Evolutionary conservation across 2,113 vertebrate species (phyloP).

Genomic region (Salvator merianae): DNA sequence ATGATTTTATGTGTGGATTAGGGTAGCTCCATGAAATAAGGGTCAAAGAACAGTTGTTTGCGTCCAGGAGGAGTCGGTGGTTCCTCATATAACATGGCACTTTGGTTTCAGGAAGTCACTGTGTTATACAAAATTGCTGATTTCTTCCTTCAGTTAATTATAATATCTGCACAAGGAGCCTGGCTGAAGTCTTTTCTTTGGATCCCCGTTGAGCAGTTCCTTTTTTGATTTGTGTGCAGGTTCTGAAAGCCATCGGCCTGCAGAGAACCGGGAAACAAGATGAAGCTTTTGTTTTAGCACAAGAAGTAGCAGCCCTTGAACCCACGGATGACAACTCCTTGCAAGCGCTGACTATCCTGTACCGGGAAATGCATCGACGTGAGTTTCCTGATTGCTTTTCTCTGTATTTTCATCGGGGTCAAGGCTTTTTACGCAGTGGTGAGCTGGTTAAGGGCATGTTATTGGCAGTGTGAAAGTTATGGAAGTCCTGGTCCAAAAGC

Average conservation of each 20-base stretch:
- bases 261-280: constrained; percentile 97
- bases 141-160: no score
- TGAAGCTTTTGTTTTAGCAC: constrained; percentile 91
- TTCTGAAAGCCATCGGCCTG: constrained; percentile 96
- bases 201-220: not conserved
- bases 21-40: not conserved
- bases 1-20: not conserved
- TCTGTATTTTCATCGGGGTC: not conserved
- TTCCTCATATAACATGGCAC: no score
- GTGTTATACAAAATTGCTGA: no score
- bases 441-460: not conserved
- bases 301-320: constrained; percentile 92
- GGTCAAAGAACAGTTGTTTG: no score
- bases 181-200: not conserved
- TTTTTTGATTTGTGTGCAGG: constrained; percentile 71
- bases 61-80: no score
- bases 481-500: not conserved
- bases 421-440: not conserved
- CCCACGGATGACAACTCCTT: constrained; percentile 97
- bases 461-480: not conserved
- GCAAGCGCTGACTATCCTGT: constrained; percentile 96
- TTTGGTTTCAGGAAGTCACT: no score
- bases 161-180: no score
- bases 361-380: constrained; percentile 98
- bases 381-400: constrained; percentile 58